Percentiles rank a stretch among this genome's conserved stretches.
These are phyloP conservation scores for Etheostoma spectabile DNA, from an alignment of 2,113 vertebrate genomes.

Conservation along the genomic window DNA sequence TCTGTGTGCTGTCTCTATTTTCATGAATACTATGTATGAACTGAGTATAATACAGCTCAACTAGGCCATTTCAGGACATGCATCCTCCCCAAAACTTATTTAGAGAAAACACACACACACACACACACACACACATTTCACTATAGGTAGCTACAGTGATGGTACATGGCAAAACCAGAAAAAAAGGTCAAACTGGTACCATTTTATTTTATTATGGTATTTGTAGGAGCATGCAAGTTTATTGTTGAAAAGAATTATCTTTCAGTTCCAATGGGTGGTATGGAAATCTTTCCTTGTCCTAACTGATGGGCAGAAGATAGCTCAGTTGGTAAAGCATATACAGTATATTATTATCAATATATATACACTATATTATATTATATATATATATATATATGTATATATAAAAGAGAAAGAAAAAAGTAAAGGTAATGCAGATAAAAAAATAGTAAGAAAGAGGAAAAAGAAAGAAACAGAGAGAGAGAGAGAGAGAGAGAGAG, in stretches of 20 bases:
- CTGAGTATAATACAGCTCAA: background rate
- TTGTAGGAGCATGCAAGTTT: constrained; percentile 45
- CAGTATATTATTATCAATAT: no score
- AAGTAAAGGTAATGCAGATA: no score
- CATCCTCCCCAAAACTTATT: background rate
- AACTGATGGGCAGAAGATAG: constrained; percentile 8
- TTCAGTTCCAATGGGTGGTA: constrained; percentile 23
- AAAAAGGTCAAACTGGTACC: constrained; percentile 30
- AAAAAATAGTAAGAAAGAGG: no score
- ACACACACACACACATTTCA: background rate
- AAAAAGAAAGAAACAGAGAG: no score
- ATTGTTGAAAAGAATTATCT: constrained; percentile 59
- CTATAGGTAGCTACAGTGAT: background rate
- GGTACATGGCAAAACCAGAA: background rate
- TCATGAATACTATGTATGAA: background rate
- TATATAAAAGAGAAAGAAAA: no score
- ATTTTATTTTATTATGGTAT: constrained; percentile 44
- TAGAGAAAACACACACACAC: background rate
- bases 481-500: background rate
- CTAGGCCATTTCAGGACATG: background rate
- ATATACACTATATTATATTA: no score
- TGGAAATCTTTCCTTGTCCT: constrained; percentile 47
- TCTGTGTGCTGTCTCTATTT: background rate
- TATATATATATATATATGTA: no score
- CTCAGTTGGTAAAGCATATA: no score